Evolutionary conservation across 2,888 invertebrate species (phyloP).

Genomic region (Nematopogon swammerdamellus): DNA sequence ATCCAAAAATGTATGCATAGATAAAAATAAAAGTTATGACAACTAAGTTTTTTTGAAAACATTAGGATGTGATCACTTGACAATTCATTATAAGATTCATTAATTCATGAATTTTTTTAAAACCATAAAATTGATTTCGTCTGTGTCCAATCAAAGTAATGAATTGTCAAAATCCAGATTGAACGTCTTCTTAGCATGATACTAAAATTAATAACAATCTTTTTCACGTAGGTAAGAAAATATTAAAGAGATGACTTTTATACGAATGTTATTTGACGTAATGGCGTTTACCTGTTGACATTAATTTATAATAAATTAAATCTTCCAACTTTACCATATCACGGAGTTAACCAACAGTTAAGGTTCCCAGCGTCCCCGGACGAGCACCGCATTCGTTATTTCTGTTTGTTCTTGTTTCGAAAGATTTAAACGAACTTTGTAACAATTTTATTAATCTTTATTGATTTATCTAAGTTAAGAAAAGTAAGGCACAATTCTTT

Average conservation of each 20-base stretch:
- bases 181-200: not conserved
- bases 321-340: slow-evolving; percentile 46
- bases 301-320: slow-evolving; percentile 43
- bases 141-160: not conserved
- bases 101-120: not conserved
- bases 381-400: too few relatives aligned
- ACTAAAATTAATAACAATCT: not conserved
- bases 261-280: slow-evolving; percentile 45
- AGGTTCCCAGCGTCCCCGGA: too few relatives aligned
- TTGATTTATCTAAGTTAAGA: slow-evolving; percentile 17
- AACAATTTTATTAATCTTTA: slow-evolving; percentile 26
- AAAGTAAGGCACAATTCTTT: slow-evolving; percentile 48
- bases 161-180: not conserved
- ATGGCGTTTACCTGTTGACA: slow-evolving; percentile 35
- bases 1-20: slow-evolving; percentile 46
- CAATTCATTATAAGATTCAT: not conserved
- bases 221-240: slow-evolving; percentile 38
- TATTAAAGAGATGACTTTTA: slow-evolving; percentile 55
- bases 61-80: not conserved
- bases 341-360: slow-evolving; percentile 15
- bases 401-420: not conserved
- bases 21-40: slow-evolving; percentile 17
- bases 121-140: not conserved
- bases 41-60: not conserved
- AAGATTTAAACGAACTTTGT: not conserved